Percentiles rank a stretch among this genome's conserved stretches.
phyloP scores from a whole-genome alignment of 2,888 invertebrate genomes.

The Adelphocoris suturalis region DNA sequence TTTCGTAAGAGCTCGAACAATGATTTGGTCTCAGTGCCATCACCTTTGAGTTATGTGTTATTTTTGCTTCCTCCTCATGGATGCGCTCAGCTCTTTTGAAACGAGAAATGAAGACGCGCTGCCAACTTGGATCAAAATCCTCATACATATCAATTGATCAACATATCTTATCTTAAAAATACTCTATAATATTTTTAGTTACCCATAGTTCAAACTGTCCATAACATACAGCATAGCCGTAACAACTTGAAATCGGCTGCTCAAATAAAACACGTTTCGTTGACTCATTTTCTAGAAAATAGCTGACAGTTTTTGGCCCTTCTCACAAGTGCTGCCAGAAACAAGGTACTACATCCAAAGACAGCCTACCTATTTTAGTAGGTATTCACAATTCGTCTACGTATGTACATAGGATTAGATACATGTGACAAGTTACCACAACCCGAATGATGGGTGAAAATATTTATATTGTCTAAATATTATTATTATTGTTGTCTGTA shows the following conservation, averaged over 20 bases:
- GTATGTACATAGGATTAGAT: not conserved
- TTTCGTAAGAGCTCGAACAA: too few species aligned
- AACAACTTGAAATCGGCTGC: not conserved
- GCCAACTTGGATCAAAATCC: not conserved
- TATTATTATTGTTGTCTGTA: not conserved
- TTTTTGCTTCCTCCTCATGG: too few species aligned
- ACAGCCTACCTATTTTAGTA: not conserved
- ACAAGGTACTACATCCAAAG: too few species aligned
- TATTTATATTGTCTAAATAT: not conserved
- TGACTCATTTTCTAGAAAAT: not conserved
- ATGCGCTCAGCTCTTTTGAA: not conserved
- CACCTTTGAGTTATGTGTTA: too few species aligned
- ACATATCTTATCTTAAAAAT: not conserved
- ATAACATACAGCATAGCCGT: too few species aligned
- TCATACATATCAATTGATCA: not conserved
- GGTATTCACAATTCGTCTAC: not conserved
- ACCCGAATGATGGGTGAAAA: slow-evolving; percentile 28
- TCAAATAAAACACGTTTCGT: not conserved
- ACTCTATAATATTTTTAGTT: not conserved
- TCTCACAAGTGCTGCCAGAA: too few species aligned
- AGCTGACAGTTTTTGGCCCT: not conserved
- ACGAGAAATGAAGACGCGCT: not conserved
- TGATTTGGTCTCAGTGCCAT: too few species aligned
- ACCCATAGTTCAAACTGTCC: not conserved
- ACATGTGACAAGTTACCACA: slow-evolving; percentile 37